Base-by-base conservation (phyloP, 2,888 invertebrate species). In the Scotopteryx bipunctaria region DNA sequence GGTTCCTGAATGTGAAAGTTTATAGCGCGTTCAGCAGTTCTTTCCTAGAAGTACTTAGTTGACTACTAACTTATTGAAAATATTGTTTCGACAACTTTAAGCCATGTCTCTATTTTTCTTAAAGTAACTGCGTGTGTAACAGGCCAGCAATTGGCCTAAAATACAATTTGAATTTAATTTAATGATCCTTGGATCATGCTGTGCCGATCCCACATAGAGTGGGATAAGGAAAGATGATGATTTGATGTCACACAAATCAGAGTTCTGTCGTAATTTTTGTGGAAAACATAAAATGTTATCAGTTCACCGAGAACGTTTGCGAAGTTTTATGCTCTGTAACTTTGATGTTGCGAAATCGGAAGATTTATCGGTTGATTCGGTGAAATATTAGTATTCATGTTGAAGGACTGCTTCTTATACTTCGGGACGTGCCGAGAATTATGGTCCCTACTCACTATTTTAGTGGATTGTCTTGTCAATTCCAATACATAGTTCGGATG, bases 1-100 rank as follows among this genome's bases (percentile, higher is more conserved):
- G 77, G 78, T 72, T 81, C 76, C 69, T 63, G 70, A 67, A 65
- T 73, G 77, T 78, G 73, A 75, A 83, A 80, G 66, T 81, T 78
- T 77, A 80, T 73, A 64, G 66, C 59, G 61, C 68, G 64, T 73
- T 68, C 69, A 69, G 63, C 50, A 63, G 57, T 58, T 65, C 32
- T 44, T 40, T 40, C 29, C 33, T 8, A 27, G 14, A 29, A 35
- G 29, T 37, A 45, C 45, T n/a, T n/a, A n/a, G n/a, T n/a, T n/a
- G n/a, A n/a, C 33, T 36, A 14, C 41, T 31, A 38, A 43, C 36
- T 31, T 37, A 25, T 4, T 8, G 2, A 21, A 32, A 9, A 17
- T 15, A 17, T 27, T 17, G 14, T 19, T 41, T 41, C 9, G 15
- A 8, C 5, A 35, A 36, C 16, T 42, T 23, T 27, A 11, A 11